Conservation (phyloP, 1,140 invertebrate species). For the Scaptomyza hsui region DNA sequence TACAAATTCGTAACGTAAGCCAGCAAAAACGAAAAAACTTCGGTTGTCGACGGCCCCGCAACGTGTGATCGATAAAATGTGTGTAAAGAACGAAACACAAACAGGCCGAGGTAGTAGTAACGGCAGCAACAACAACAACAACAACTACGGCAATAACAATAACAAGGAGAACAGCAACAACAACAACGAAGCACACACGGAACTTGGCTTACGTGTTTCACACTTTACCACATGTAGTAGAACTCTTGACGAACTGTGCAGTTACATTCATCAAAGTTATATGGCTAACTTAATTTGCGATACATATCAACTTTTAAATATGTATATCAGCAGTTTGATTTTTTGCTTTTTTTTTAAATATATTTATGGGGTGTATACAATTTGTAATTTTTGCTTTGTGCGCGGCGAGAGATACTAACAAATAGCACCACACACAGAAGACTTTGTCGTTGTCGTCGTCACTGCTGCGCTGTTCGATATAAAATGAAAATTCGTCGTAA, state of each 20-base stretch:
- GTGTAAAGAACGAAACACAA: constrained; percentile 32
- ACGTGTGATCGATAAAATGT: constrained; percentile 75
- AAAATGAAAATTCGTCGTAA: constrained; percentile 82
- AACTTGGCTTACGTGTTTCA: constrained; percentile 49
- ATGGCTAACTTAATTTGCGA: not conserved
- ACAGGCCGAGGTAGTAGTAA: constrained; percentile 11
- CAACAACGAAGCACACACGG: constrained; percentile 26
- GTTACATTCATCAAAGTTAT: constrained; percentile 13
- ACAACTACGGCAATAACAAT: constrained; percentile 10
- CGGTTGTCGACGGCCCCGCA: constrained; percentile 25
- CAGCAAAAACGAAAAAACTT: constrained; percentile 27
- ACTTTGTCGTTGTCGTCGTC: constrained; percentile 48
- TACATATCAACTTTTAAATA: not conserved
- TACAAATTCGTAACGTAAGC: constrained; percentile 38
- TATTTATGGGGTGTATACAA: constrained; percentile 36
- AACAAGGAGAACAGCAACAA: constrained; percentile 19
- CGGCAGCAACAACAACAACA: constrained; percentile 26
- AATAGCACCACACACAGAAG: constrained; percentile 42
- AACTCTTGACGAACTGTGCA: constrained; percentile 36
- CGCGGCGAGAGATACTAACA: constrained; percentile 54
- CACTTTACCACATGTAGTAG: constrained; percentile 29
- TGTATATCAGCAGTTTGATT: constrained; percentile 10
- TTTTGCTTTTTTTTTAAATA: constrained; percentile 6
- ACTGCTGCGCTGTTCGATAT: constrained; percentile 78
- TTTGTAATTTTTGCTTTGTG: constrained; percentile 39